A percentile compares a stretch with the other conserved stretches of the same genome.
phyloP scores from a whole-genome alignment of 2,888 invertebrate species.

The Lasioglossum pauxillum region DNA sequence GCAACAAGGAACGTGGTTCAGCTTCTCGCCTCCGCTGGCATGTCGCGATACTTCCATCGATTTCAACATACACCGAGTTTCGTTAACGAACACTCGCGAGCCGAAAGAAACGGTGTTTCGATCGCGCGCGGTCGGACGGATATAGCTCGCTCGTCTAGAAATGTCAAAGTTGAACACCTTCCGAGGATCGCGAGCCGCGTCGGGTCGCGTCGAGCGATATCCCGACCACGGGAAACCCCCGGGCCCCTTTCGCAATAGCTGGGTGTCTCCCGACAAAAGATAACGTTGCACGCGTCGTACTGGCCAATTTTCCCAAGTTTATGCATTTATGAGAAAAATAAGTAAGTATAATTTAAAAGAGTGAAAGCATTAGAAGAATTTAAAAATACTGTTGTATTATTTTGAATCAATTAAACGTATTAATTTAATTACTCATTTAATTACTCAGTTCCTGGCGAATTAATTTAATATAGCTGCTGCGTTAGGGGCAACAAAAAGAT shows the following conservation, averaged over 20 bases:
- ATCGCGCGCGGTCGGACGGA: constrained; percentile 3
- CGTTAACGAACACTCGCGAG: neutral
- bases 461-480: no score
- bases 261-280: neutral
- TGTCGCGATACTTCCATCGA: neutral
- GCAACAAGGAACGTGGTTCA: neutral
- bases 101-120: neutral
- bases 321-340: no score
- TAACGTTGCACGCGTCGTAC: neutral
- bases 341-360: no score
- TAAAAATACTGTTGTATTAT: no score
- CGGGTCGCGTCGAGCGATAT: neutral
- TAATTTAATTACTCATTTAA: no score
- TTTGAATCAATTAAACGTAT: no score
- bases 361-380: no score
- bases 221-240: neutral
- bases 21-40: neutral
- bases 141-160: constrained; percentile 7
- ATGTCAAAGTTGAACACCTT: constrained; percentile 52
- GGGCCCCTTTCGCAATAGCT: neutral
- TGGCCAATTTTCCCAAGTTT: no score
- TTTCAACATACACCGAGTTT: neutral
- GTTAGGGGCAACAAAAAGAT: no score
- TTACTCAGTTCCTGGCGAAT: no score
- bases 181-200: neutral